Base-by-base conservation (phyloP, 2,888 invertebrate genomes). In the Dendrolimus pini region DNA sequence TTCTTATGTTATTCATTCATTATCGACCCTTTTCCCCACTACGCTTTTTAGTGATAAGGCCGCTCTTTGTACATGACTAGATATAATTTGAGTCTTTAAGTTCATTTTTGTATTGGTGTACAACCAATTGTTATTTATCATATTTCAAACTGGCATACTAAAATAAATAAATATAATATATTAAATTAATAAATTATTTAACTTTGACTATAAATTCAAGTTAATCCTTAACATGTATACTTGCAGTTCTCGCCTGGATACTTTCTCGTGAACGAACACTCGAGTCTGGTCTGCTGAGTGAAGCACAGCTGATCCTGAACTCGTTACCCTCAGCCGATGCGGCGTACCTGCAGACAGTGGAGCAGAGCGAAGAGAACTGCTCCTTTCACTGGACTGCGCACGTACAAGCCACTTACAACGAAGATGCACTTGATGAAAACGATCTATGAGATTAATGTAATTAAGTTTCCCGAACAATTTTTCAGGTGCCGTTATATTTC, bases 161-260 rank as follows among this genome's bases (percentile, higher is more conserved):
- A 14, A 14, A 14, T 14, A 14, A 14, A 30, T 30, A 30, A 30
- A 30, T 6, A 14, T 6, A 30, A n/a, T n/a, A n/a, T n/a, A n/a
- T n/a, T n/a, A n/a, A n/a, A n/a, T n/a, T n/a, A n/a, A n/a, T n/a
- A 30, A 30, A 6, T 30, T 3, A 0, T 30, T 30, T 6, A 30
- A 30, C 30, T 6, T 30, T 30, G 30, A 0, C 30, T 30, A 30
- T 6, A 30, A 30, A 30, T 30, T 30, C 30, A 30, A 30, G 3
- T 1, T 30, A 30, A 30, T 30, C 30, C 30, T 30, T 30, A 30
- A 6, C 30, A 3, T 30, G 30, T 30, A 6, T 47, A 47, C 3
- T 68, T 66, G 58, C 69, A 90, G 90, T 85, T 67, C 63, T 79
- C 69, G 87, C 85, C 0, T 89, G 89, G 89, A 82, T 90, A 14